phyloP scores from a whole-genome alignment of 2,888 invertebrate species.

The Laothoe populi region DNA sequence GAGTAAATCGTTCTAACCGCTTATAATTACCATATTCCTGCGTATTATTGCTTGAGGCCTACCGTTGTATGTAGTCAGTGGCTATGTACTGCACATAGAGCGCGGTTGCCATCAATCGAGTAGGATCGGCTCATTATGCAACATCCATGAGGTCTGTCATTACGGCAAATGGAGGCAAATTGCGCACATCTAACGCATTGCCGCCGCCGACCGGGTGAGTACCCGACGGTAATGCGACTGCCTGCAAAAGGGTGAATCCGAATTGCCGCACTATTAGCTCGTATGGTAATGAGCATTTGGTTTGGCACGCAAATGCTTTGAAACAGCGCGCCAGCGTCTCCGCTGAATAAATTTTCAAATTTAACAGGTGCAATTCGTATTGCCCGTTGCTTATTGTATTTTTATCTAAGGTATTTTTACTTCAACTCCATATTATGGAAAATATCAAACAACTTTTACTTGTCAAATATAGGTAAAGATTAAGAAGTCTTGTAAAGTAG shows the following conservation, averaged over 20 bases:
- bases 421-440: no score
- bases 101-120: conserved; percentile 62
- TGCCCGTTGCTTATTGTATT: no score
- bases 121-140: conserved; percentile 81
- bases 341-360: conserved; percentile 15
- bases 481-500: no score
- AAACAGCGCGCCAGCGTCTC: conserved; percentile 19
- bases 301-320: conserved; percentile 23
- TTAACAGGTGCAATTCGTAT: background rate
- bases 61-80: conserved; percentile 23
- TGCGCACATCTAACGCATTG: conserved; percentile 80
- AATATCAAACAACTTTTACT: no score
- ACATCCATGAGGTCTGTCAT: conserved; percentile 79
- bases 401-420: no score
- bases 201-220: conserved; percentile 46
- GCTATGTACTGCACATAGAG: conserved; percentile 22
- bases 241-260: conserved; percentile 68
- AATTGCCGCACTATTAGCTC: conserved; percentile 50
- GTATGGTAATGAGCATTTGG: conserved; percentile 64
- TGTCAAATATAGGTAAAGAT: no score
- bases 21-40: conserved; percentile 43
- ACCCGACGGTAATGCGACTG: conserved; percentile 57
- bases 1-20: conserved; percentile 48
- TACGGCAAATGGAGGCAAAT: conserved; percentile 82
- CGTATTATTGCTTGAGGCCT: conserved; percentile 27